A percentile compares a stretch with the other conserved stretches of the same genome.
Conservation (phyloP, 2,797 vertebrate species). For the Aldrovandia affinis region DNA sequence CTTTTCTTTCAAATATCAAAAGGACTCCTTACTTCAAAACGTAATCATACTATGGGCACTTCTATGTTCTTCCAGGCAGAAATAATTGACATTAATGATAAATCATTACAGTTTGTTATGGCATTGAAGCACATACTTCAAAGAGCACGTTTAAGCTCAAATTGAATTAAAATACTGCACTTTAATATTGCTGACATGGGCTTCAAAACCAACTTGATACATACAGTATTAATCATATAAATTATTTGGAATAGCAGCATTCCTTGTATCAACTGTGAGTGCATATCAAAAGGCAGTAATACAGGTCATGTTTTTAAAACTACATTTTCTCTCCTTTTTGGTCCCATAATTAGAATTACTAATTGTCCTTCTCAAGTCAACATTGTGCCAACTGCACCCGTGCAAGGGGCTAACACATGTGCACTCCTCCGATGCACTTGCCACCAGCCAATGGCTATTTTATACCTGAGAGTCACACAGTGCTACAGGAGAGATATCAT, state of each 20-base stretch:
- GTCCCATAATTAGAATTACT: too few species aligned
- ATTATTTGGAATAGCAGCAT: not conserved
- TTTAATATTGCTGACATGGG: not conserved
- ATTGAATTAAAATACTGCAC: not conserved
- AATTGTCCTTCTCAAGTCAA: too few species aligned
- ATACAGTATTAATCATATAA: not conserved
- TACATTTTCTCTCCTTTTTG: too few species aligned
- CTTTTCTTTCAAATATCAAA: not conserved
- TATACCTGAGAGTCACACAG: too few species aligned
- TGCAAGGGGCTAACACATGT: too few species aligned
- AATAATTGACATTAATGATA: not conserved
- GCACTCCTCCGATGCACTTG: too few species aligned
- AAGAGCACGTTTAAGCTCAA: not conserved
- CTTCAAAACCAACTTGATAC: not conserved
- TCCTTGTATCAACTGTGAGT: not conserved
- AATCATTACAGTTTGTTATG: conserved; percentile 7
- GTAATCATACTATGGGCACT: not conserved
- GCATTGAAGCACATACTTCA: not conserved
- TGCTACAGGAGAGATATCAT: too few species aligned
- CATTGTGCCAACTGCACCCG: too few species aligned
- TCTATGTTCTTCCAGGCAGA: not conserved
- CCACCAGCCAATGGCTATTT: too few species aligned
- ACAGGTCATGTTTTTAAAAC: too few species aligned
- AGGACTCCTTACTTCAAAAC: not conserved
- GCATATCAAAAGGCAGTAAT: not conserved